A percentile compares a stretch with the other conserved stretches of the same genome.
Evolutionary conservation across 2,113 vertebrate genomes (phyloP).

Genomic region (Callaeas wilsoni): DNA sequence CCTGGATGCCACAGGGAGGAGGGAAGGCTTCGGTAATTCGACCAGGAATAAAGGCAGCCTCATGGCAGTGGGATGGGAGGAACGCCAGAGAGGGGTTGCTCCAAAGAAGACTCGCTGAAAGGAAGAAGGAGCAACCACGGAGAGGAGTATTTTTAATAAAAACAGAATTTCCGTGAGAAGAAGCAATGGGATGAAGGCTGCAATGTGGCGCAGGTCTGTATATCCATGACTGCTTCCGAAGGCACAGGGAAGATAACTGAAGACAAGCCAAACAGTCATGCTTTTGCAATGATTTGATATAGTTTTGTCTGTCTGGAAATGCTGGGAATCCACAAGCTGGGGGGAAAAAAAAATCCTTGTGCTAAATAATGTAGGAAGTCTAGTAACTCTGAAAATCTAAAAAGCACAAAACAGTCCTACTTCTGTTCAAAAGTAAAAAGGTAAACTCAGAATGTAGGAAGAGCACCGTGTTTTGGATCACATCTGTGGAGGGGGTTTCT

Average conservation of each 20-base stretch:
- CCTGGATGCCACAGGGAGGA: neutral
- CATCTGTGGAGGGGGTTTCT: neutral
- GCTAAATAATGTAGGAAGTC: neutral
- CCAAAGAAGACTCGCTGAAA: neutral
- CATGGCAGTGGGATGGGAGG: neutral
- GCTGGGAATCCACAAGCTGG: neutral
- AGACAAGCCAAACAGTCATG: neutral
- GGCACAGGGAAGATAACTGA: neutral
- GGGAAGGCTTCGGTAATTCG: neutral
- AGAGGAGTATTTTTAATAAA: neutral
- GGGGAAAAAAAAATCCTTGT: neutral
- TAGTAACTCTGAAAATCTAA: neutral
- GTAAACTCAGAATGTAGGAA: neutral
- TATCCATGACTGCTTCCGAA: neutral
- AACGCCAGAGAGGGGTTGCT: neutral
- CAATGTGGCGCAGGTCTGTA: rapidly evolving
- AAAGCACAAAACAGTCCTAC: neutral
- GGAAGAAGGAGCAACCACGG: neutral
- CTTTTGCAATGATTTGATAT: neutral
- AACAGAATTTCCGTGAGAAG: neutral
- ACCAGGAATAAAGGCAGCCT: slow-evolving; percentile 26
- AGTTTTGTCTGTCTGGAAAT: neutral
- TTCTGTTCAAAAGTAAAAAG: neutral
- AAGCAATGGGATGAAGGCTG: neutral
- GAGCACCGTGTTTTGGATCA: neutral